A percentile compares a stretch with the other conserved stretches of the same genome.
Conservation (phyloP, 2,113 vertebrate species). For the Phalacrocorax carbo region DNA sequence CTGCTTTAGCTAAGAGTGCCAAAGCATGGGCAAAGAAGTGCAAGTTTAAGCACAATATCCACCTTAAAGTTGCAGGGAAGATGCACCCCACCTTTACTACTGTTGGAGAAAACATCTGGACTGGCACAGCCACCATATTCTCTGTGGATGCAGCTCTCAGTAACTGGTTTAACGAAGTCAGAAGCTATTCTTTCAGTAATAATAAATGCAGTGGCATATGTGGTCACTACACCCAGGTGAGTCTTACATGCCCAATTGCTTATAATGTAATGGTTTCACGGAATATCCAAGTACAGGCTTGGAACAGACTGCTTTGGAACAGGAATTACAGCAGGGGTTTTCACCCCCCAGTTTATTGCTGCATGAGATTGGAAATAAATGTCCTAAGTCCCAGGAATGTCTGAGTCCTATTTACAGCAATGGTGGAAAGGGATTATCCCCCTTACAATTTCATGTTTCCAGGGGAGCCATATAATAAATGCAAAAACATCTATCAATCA, state of each 20-base stretch:
- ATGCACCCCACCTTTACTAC: constrained; percentile 61
- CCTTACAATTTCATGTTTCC: not conserved
- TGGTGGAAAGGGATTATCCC: not conserved
- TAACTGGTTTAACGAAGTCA: constrained; percentile 64
- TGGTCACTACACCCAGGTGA: constrained; percentile 76
- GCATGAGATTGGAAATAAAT: not conserved
- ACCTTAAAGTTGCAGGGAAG: constrained; percentile 42
- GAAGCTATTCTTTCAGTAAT: constrained; percentile 56
- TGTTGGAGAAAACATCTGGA: constrained; percentile 78
- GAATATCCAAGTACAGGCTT: not conserved
- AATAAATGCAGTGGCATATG: constrained; percentile 10
- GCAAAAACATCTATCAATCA: not conserved
- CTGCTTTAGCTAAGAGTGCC: constrained; percentile 74
- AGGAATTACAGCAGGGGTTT: not conserved
- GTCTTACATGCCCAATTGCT: not conserved
- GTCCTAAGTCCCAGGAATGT: not conserved
- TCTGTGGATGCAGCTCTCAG: constrained; percentile 51
- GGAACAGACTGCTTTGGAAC: not conserved
- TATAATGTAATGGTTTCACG: not conserved
- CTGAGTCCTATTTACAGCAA: not conserved
- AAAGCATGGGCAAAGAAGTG: constrained; percentile 76
- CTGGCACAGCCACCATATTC: constrained; percentile 60
- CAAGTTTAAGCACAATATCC: constrained; percentile 38
- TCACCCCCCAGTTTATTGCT: not conserved
- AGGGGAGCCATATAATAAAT: not conserved